Conservation (phyloP, 2,888 invertebrate species). For the Eilema sororculum region DNA sequence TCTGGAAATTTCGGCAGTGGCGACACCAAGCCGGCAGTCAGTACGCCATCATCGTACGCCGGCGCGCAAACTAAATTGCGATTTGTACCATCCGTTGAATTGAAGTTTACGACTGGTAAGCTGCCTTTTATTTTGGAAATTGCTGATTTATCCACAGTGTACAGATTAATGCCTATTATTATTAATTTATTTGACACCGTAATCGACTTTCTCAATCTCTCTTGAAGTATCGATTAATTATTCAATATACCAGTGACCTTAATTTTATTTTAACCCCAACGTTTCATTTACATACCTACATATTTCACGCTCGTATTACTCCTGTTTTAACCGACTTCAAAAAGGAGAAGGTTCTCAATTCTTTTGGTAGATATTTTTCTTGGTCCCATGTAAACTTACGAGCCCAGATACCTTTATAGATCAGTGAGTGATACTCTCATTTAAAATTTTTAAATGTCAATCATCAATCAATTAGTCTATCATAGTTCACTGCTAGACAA, state of each 20-base stretch:
- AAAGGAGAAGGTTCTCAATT: no score
- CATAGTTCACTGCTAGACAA: no score
- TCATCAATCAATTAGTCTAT: no score
- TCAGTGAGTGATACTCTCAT: no score
- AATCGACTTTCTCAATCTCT: background rate
- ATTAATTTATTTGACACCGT: no score
- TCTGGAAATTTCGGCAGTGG: constrained; percentile 64
- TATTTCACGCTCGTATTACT: background rate
- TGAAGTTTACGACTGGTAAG: constrained; percentile 92
- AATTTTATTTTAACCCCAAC: no score
- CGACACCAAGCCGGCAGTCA: constrained; percentile 67
- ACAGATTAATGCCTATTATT: no score
- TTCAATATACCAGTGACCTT: background rate
- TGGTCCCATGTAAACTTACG: background rate
- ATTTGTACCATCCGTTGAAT: constrained; percentile 94
- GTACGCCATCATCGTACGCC: constrained; percentile 71
- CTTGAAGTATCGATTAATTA: background rate
- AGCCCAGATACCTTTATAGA: background rate
- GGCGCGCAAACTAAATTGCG: constrained; percentile 90
- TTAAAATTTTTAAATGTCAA: no score
- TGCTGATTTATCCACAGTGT: no score
- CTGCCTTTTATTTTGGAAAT: background rate
- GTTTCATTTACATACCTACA: background rate
- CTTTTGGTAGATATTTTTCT: no score
- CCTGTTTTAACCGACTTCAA: no score